A percentile compares a stretch with the other conserved stretches of the same genome.
These are phyloP conservation scores for Chrosomus eos DNA, from an alignment of 2,797 vertebrate species.

Conservation along the genomic window DNA sequence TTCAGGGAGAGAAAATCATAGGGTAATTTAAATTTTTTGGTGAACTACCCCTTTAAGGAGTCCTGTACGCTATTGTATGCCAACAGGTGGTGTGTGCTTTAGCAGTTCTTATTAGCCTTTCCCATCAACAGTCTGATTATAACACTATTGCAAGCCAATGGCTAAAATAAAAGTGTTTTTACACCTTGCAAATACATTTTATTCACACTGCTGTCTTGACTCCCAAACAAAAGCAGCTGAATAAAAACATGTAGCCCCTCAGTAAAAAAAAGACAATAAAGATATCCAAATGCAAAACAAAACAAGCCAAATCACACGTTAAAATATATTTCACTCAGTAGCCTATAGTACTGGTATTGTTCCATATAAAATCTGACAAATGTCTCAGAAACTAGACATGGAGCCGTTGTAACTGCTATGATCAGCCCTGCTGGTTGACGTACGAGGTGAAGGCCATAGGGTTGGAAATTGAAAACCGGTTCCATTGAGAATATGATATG, in stretches of 20 bases:
- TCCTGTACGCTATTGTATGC: constrained; percentile 65
- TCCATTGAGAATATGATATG: neutral
- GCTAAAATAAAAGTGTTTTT: constrained; percentile 34
- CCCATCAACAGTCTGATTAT: constrained; percentile 43
- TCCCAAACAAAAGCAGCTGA: constrained; percentile 20
- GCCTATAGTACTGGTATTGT: neutral
- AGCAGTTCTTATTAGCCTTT: constrained; percentile 69
- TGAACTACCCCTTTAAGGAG: neutral
- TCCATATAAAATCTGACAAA: neutral
- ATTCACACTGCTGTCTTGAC: constrained; percentile 1
- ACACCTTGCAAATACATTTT: constrained; percentile 43
- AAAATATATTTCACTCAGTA: neutral
- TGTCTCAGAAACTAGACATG: neutral
- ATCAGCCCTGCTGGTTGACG: neutral
- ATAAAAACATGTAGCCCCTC: neutral
- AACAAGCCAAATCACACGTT: neutral
- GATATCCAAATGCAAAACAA: neutral
- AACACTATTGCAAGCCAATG: constrained; percentile 19
- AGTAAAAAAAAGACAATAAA: neutral
- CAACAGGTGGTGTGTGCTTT: constrained; percentile 84
- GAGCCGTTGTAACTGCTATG: neutral
- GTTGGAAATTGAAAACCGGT: neutral
- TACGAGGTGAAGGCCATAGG: constrained; percentile 7
- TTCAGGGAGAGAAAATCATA: too few relatives aligned
- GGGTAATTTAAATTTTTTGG: too few relatives aligned